phyloP scores from a whole-genome alignment of 2,888 invertebrate species.

The Ganaspis brasiliensis region DNA sequence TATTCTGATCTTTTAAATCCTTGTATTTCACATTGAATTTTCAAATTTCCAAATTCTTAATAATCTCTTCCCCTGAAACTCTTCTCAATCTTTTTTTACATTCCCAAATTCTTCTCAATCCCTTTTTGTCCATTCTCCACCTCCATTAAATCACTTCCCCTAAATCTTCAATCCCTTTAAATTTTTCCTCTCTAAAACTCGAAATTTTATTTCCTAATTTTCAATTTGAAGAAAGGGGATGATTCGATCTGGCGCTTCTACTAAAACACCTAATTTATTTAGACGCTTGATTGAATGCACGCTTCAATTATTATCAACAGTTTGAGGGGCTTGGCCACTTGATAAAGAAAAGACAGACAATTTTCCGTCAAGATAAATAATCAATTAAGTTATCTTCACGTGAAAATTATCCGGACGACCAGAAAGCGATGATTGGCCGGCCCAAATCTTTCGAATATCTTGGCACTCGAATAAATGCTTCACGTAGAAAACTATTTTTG shows the following conservation, averaged over 20 bases:
- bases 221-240: neutral
- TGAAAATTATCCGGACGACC: constrained; percentile 38
- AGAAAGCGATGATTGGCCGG: constrained; percentile 45
- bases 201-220: too few species aligned
- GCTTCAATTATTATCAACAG: neutral
- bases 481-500: constrained; percentile 74
- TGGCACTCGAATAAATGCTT: constrained; percentile 75
- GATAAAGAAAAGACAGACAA: neutral
- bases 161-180: too few species aligned
- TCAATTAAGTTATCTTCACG: constrained; percentile 23
- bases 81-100: too few species aligned
- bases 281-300: neutral
- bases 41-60: too few species aligned
- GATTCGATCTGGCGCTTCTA: neutral
- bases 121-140: too few species aligned
- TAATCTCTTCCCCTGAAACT: too few species aligned
- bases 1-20: too few species aligned
- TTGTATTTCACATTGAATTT: too few species aligned
- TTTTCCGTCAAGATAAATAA: neutral
- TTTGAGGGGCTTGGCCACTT: neutral
- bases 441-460: constrained; percentile 62
- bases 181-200: too few species aligned
- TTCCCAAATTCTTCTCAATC: too few species aligned
- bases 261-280: constrained; percentile 8
- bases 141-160: too few species aligned